Conservation (phyloP, 1,140 invertebrate genomes). For the Polypedilum vanderplanki region DNA sequence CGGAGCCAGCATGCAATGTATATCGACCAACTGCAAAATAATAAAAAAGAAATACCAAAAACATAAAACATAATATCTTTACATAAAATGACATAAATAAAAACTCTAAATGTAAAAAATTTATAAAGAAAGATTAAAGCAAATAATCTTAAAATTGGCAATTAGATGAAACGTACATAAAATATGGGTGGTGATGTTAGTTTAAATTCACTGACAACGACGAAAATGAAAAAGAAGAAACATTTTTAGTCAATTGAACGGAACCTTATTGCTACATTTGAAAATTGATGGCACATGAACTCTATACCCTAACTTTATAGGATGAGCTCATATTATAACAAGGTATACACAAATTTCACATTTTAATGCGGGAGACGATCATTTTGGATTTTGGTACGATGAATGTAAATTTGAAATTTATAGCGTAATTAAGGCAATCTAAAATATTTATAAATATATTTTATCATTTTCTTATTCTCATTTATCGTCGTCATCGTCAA, state of each 20-base stretch:
- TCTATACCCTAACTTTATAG: no score
- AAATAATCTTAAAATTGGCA: background rate
- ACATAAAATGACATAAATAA: constrained; percentile 15
- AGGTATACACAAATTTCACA: background rate
- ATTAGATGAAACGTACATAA: background rate
- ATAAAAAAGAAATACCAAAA: constrained; percentile 24
- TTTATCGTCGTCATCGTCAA: no score
- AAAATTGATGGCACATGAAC: no score
- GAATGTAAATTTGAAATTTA: background rate
- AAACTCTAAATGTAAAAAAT: background rate
- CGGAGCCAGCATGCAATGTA: constrained; percentile 45
- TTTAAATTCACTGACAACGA: background rate
- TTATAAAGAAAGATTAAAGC: background rate
- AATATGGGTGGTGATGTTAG: background rate
- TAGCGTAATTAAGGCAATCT: constrained; percentile 23
- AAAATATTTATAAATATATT: constrained; percentile 26
- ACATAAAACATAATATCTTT: constrained; percentile 12
- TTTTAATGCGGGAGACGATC: background rate
- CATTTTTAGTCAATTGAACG: background rate
- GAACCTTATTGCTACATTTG: background rate
- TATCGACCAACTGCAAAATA: constrained; percentile 46
- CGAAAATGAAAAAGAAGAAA: background rate
- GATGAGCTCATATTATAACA: no score
- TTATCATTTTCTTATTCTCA: constrained; percentile 3
- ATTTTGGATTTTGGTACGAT: background rate